phyloP scores from a whole-genome alignment of 2,888 invertebrate genomes.

The Scaeva pyrastri region DNA sequence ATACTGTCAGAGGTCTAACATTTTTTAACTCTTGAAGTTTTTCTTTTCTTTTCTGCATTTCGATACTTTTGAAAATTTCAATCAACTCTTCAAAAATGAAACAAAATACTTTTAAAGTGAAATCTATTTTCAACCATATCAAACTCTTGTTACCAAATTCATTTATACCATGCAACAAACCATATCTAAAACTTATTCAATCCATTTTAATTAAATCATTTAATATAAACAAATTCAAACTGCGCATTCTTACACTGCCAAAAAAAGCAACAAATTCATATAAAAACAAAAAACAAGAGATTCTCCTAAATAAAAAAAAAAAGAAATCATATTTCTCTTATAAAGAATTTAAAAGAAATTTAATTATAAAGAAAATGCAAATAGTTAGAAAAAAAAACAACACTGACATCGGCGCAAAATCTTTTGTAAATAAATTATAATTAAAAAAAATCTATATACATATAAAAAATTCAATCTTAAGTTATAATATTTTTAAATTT shows the following conservation, averaged over 20 bases:
- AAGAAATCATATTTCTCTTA: constrained; percentile 60
- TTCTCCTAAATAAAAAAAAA: constrained; percentile 60
- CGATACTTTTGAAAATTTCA: too few relatives aligned
- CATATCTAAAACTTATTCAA: too few relatives aligned
- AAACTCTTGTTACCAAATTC: too few relatives aligned
- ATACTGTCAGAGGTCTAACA: too few relatives aligned
- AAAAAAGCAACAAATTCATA: constrained; percentile 59
- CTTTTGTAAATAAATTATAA: constrained; percentile 64
- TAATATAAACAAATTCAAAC: background rate
- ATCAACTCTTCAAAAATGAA: too few relatives aligned
- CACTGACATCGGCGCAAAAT: constrained; percentile 58
- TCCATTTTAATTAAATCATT: background rate
- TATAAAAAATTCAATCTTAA: constrained; percentile 30
- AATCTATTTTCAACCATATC: too few relatives aligned
- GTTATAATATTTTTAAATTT: constrained; percentile 18
- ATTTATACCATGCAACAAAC: too few relatives aligned
- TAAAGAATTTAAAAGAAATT: constrained; percentile 31
- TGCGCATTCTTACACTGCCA: constrained; percentile 74
- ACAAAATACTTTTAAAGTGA: too few relatives aligned
- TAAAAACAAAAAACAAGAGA: constrained; percentile 47
- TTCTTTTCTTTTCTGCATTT: too few relatives aligned
- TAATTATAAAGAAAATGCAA: constrained; percentile 14
- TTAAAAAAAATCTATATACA: background rate
- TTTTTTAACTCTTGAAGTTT: too few relatives aligned
- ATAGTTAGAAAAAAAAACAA: constrained; percentile 42